Conservation (phyloP, 2,888 invertebrate genomes). For the Drosophila mayaguana region DNA sequence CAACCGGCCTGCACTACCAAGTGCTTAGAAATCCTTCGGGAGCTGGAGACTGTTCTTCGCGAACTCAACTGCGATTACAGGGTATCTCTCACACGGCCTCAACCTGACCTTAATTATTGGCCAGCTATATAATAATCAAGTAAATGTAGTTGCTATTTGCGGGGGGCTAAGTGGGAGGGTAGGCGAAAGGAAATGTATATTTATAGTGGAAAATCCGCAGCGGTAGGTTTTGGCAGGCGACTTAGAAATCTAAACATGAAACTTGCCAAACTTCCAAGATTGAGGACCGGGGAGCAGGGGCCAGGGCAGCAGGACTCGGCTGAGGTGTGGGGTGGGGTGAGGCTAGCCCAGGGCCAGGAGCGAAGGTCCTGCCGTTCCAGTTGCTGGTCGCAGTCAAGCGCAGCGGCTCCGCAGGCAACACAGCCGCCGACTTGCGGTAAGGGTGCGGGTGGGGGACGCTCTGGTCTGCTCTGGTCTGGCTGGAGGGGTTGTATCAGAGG, state of each 20-base stretch:
- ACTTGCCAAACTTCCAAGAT: conserved; percentile 52
- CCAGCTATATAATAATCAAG: not conserved
- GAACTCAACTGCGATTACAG: no score
- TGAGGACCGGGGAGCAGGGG: not conserved
- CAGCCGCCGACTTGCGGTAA: conserved; percentile 45
- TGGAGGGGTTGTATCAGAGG: conserved; percentile 3
- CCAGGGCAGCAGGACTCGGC: not conserved
- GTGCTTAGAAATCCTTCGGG: not conserved
- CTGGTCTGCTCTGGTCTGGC: not conserved
- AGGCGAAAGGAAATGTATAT: conserved; percentile 48
- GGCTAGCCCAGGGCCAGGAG: conserved; percentile 30
- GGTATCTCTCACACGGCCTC: not conserved
- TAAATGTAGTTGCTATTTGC: conserved; percentile 2
- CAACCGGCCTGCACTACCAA: no score
- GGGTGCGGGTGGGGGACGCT: not conserved
- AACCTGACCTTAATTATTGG: not conserved
- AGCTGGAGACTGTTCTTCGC: not conserved
- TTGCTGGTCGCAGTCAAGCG: conserved; percentile 45
- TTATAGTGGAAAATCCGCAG: conserved; percentile 82
- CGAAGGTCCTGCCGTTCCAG: conserved; percentile 14
- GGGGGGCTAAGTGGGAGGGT: not conserved
- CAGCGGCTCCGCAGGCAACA: conserved; percentile 40
- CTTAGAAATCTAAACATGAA: conserved; percentile 78
- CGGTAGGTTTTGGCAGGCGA: conserved; percentile 42
- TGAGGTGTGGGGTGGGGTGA: not conserved